Evolutionary conservation across 2,888 invertebrate genomes (phyloP).

Genomic region (Lymantria dispar): DNA sequence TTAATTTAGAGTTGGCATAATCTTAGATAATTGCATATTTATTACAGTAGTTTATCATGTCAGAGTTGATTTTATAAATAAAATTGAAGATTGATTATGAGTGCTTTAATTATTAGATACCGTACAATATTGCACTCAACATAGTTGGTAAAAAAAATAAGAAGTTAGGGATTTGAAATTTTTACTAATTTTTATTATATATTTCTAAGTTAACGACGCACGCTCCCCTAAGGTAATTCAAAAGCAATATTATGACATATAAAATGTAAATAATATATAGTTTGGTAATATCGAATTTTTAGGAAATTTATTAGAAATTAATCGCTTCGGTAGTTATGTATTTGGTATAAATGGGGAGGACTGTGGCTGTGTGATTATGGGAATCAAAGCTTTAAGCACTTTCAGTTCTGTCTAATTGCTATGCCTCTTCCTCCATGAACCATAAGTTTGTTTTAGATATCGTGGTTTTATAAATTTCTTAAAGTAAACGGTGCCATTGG

Average conservation of each 20-base stretch:
- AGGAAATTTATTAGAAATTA: conserved; percentile 77
- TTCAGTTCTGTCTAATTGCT: conserved; percentile 60
- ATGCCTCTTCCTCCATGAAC: conserved; percentile 49
- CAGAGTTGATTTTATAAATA: conserved; percentile 70
- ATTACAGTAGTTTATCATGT: conserved; percentile 58
- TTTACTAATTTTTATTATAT: conserved; percentile 68
- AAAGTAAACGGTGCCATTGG: conserved; percentile 8
- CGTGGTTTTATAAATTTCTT: conserved; percentile 10
- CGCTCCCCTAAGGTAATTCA: conserved; percentile 79
- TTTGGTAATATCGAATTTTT: conserved; percentile 80
- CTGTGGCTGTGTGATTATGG: conserved; percentile 72
- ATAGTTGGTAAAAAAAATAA: conserved; percentile 68
- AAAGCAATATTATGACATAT: conserved; percentile 82
- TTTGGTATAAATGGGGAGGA: conserved; percentile 60
- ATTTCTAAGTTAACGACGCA: conserved; percentile 69
- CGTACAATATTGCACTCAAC: conserved; percentile 69
- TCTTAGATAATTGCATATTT: conserved; percentile 73
- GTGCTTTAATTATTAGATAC: conserved; percentile 76
- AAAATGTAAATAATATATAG: conserved; percentile 80
- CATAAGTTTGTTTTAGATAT: conserved; percentile 5
- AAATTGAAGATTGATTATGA: conserved; percentile 71
- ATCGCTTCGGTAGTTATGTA: conserved; percentile 73
- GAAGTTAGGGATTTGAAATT: conserved; percentile 75
- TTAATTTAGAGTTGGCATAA: conserved; percentile 70
- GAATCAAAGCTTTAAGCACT: conserved; percentile 81